phyloP scores from a whole-genome alignment of 2,888 invertebrate genomes.

The Callosobruchus maculatus region DNA sequence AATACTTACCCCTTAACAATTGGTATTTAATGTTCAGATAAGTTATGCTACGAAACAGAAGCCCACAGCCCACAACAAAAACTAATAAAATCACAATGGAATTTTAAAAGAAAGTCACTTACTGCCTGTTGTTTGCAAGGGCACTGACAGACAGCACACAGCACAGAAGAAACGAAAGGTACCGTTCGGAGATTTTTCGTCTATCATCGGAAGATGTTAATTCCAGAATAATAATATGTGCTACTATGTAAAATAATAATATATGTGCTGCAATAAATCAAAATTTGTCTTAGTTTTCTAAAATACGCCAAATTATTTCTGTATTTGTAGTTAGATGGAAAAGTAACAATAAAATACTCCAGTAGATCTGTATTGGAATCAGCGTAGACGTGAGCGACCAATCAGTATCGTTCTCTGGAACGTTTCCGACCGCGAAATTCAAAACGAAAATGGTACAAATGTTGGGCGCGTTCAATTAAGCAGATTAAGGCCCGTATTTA shows the following conservation, averaged over 20 bases:
- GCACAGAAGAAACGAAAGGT: conserved; percentile 20
- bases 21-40: neutral
- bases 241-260: neutral
- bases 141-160: no score
- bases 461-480: no score
- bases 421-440: conserved; percentile 9
- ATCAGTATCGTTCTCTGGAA: neutral
- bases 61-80: conserved; percentile 1
- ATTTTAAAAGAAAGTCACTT: conserved; percentile 47
- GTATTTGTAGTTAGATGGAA: no score
- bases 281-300: no score
- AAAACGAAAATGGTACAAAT: neutral
- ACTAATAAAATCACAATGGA: no score
- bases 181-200: conserved; percentile 15
- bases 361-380: no score
- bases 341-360: no score
- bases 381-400: no score
- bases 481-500: no score
- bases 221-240: neutral
- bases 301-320: no score
- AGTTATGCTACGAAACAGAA: neutral
- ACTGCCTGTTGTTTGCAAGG: conserved; percentile 54
- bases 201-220: conserved; percentile 12
- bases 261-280: no score
- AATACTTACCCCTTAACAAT: conserved; percentile 15